phyloP scores from a whole-genome alignment of 1,140 invertebrate species.

The Eriosoma lanigerum region DNA sequence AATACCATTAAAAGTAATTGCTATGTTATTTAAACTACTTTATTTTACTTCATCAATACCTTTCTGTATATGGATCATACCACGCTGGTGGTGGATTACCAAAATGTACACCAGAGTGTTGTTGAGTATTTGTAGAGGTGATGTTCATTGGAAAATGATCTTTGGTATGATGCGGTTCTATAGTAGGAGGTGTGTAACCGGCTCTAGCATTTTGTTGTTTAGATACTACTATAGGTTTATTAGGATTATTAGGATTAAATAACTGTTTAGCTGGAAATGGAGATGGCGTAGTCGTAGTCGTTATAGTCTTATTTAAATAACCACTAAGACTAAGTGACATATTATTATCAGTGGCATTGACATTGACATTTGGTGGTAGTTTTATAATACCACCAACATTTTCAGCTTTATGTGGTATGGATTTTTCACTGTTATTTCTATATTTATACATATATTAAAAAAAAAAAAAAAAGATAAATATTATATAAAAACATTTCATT shows the following conservation, averaged over 20 bases:
- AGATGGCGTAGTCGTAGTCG: not conserved
- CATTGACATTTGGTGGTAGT: constrained; percentile 44
- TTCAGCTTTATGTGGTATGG: constrained; percentile 34
- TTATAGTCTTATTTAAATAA: constrained; percentile 21
- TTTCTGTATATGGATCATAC: constrained; percentile 63
- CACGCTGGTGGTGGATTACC: constrained; percentile 56
- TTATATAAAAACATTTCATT: not conserved
- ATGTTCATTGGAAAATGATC: constrained; percentile 16
- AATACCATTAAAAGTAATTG: not conserved
- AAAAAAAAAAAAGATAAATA: not conserved
- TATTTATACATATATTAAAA: not conserved
- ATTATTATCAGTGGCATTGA: not conserved
- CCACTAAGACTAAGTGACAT: constrained; percentile 27
- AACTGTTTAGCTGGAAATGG: constrained; percentile 56
- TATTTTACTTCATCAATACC: constrained; percentile 56
- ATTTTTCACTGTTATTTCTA: constrained; percentile 47
- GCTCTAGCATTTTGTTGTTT: constrained; percentile 41
- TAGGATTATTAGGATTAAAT: constrained; percentile 71
- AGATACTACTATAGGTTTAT: constrained; percentile 67
- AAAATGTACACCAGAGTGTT: constrained; percentile 39
- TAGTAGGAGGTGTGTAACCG: not conserved
- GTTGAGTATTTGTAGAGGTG: constrained; percentile 7
- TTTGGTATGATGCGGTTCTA: constrained; percentile 15
- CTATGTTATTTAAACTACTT: constrained; percentile 16
- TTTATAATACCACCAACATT: constrained; percentile 52